These are phyloP conservation scores for Dysidea cf. avara DNA, from an alignment of 37 sponge, comb jelly and placozoan genomes.

Conservation along the genomic window DNA sequence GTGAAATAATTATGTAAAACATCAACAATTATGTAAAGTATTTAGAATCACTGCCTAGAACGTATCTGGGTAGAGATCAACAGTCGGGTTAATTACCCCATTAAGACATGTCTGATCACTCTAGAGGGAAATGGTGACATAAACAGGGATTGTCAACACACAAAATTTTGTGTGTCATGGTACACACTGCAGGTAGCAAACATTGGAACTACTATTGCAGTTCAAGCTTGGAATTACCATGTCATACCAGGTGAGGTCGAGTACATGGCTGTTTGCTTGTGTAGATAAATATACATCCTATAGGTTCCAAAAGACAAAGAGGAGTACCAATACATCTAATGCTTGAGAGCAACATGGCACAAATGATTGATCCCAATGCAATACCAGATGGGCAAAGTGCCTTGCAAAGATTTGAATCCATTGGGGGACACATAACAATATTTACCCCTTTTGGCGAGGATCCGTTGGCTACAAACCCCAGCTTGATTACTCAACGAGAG, in stretches of 20 bases:
- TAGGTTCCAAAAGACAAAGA: too few species aligned
- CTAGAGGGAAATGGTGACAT: conserved; percentile 37
- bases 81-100: too few species aligned
- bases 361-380: background rate
- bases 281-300: too few species aligned
- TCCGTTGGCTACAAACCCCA: background rate
- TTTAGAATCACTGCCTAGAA: conserved; percentile 43
- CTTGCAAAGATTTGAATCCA: background rate
- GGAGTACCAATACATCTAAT: too few species aligned
- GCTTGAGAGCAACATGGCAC: too few species aligned
- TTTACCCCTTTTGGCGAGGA: conserved; percentile 18
- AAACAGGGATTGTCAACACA: background rate
- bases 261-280: too few species aligned
- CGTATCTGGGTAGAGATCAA: conserved; percentile 59
- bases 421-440: conserved; percentile 5
- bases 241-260: conserved; percentile 47
- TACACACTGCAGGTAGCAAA: conserved; percentile 23
- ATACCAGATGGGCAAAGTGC: background rate
- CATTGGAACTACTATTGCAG: conserved; percentile 17
- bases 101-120: conserved; percentile 28
- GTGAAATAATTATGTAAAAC: background rate
- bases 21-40: background rate
- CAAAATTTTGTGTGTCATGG: conserved; percentile 59
- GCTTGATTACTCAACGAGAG: conserved; percentile 1
- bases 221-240: conserved; percentile 61